A percentile compares a stretch with the other conserved stretches of the same genome.
These are phyloP conservation scores for Quadriops clusia DNA, from an alignment of 2,888 invertebrate genomes.

Conservation along the genomic window DNA sequence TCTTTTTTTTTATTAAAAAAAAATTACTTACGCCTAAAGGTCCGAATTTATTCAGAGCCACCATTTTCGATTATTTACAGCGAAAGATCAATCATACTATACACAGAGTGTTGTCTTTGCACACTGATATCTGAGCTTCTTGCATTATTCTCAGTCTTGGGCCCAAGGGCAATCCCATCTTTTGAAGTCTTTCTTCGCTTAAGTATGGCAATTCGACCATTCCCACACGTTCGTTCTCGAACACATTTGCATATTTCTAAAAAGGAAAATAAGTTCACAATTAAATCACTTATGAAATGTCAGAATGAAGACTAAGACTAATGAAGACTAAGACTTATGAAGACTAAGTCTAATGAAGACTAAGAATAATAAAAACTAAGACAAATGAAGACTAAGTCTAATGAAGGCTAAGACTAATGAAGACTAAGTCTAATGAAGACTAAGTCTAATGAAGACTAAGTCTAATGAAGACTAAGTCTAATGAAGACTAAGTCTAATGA, in stretches of 20 bases:
- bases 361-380: too few species aligned
- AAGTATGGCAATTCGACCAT: conserved; percentile 85
- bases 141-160: conserved; percentile 78
- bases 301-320: too few species aligned
- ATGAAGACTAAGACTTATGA: too few species aligned
- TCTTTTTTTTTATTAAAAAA: too few species aligned
- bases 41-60: conserved; percentile 20
- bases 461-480: too few species aligned
- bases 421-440: too few species aligned
- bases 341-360: background rate
- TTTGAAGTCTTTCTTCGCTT: conserved; percentile 76
- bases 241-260: conserved; percentile 75
- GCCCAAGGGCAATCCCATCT: conserved; percentile 83
- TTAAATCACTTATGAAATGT: background rate
- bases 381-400: too few species aligned
- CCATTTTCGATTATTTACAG: conserved; percentile 18
- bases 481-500: too few species aligned
- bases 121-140: conserved; percentile 62
- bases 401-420: too few species aligned
- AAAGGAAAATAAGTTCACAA: conserved; percentile 22
- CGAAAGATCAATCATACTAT: conserved; percentile 39
- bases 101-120: conserved; percentile 51
- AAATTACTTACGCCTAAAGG: conserved; percentile 11
- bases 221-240: conserved; percentile 78
- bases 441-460: too few species aligned